Percentiles rank a stretch among this genome's conserved stretches.
These are phyloP conservation scores for Augiades crinisus DNA, from an alignment of 2,888 invertebrate species.

Conservation along the genomic window DNA sequence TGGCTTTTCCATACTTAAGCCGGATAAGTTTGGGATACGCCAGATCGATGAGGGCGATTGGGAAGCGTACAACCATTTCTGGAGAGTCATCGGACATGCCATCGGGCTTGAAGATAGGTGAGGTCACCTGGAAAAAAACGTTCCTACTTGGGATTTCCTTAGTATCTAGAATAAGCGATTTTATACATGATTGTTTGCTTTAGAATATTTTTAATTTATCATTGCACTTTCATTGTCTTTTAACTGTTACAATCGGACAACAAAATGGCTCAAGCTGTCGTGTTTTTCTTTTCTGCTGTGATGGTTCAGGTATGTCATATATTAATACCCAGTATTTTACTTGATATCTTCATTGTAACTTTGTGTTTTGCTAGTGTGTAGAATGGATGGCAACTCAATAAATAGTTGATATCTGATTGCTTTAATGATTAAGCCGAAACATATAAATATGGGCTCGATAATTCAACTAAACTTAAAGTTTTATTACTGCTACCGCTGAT, in stretches of 20 bases:
- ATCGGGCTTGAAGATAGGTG: conserved; percentile 92
- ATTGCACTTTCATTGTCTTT: background rate
- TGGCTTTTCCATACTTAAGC: conserved; percentile 85
- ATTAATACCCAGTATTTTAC: background rate
- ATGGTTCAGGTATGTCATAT: background rate
- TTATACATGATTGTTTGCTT: too few species aligned
- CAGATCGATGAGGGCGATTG: conserved; percentile 83
- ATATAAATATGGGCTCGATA: too few species aligned
- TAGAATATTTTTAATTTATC: background rate
- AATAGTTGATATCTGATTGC: too few species aligned
- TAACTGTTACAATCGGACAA: background rate
- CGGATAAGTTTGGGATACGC: conserved; percentile 84
- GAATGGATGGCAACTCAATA: too few species aligned
- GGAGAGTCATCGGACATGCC: conserved; percentile 90
- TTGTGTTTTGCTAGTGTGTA: too few species aligned
- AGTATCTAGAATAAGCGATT: too few species aligned
- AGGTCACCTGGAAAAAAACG: too few species aligned
- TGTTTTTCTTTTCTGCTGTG: background rate
- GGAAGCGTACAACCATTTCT: conserved; percentile 90
- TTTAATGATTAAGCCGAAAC: too few species aligned
- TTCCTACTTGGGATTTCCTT: too few species aligned
- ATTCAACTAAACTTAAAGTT: too few species aligned
- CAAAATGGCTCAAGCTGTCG: background rate
- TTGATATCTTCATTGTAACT: background rate
- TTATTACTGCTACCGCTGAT: too few species aligned